Evolutionary conservation across 2,797 vertebrate genomes (phyloP).

Genomic region (Gambelia wislizenii): DNA sequence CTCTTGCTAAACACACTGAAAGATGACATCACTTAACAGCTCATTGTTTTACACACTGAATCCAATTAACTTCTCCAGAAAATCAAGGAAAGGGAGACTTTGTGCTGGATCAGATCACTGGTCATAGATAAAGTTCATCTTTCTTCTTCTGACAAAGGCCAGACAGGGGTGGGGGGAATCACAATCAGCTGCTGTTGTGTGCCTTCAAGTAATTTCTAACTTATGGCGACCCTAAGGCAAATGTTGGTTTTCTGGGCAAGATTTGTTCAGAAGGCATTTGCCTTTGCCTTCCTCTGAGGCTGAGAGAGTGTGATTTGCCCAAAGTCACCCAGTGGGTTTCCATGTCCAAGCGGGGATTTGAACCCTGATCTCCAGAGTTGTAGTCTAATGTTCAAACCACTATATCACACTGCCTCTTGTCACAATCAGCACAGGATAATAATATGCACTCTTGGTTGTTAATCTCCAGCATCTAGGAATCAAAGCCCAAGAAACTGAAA

Average conservation of each 20-base stretch:
- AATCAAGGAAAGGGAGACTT: neutral
- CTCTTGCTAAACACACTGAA: neutral
- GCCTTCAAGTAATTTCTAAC: too few species aligned
- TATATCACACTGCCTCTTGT: too few species aligned
- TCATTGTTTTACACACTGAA: neutral
- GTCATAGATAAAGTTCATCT: neutral
- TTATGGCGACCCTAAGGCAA: too few species aligned
- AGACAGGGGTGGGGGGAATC: neutral
- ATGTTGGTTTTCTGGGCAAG: too few species aligned
- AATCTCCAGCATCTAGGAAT: neutral
- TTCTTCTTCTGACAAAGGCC: neutral
- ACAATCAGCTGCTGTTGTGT: too few species aligned
- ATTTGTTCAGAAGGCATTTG: too few species aligned
- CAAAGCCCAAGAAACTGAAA: neutral
- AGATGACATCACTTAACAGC: neutral
- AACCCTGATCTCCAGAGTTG: too few species aligned
- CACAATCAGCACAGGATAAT: neutral
- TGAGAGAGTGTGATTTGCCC: too few species aligned
- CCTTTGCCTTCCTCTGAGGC: too few species aligned
- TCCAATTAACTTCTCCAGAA: neutral
- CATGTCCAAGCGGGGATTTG: too few species aligned
- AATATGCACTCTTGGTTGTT: neutral
- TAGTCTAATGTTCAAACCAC: too few species aligned
- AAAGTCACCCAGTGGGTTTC: too few species aligned
- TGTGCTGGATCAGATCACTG: neutral